Evolutionary conservation across 2,113 vertebrate species (phyloP), one percentile per base, ranked within the genome.

Genomic region (Osmerus eperlanus): DNA sequence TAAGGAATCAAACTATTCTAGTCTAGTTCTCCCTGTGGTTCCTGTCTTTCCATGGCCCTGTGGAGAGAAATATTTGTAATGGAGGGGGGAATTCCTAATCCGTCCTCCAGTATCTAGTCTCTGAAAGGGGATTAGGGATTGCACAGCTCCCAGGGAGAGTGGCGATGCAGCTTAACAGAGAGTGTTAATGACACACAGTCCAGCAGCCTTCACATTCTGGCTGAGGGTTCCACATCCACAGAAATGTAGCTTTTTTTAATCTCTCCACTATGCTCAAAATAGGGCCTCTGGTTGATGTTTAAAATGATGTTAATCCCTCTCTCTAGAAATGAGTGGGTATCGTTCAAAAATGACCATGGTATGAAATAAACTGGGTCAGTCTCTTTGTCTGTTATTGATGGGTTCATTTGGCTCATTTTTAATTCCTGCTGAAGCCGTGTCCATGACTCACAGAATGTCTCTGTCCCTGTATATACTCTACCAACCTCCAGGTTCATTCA

Each of bases 401-500:
- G 41, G 7, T 47, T 47, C 6, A 9, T 47, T 8, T 47, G 1
- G 8, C 41, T 47, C 41, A 47, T 36, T 36, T 36, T 36, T 12
- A 2, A 8, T 47, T 9, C 9, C 41, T 12, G 41, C 9, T 7
- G 2, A 47, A 47, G 9, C 41, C 2, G 41, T 47, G 41, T 47
- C 41, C 41, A 7, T 11, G 41, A 47, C 41, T 5, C 41, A 0
- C 41, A 36, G 32, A 36, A 4, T 7, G 41, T 11, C 9, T 47
- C 2, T 47, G 32, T n/a, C 13, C 53, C 53, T 16, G 11, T 9
- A 59, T 23, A 8, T 28, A 11, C 53, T 68, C 21, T 72, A 13
- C 61, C 78, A 77, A 80, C 55, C 76, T 16, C 61, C 76, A 97
- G 96, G 78, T 95, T 97, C 18, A 25, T 92, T 83, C 89, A 94